Conservation (phyloP, 2,888 invertebrate genomes). For the Glaucopsyche alexis region DNA sequence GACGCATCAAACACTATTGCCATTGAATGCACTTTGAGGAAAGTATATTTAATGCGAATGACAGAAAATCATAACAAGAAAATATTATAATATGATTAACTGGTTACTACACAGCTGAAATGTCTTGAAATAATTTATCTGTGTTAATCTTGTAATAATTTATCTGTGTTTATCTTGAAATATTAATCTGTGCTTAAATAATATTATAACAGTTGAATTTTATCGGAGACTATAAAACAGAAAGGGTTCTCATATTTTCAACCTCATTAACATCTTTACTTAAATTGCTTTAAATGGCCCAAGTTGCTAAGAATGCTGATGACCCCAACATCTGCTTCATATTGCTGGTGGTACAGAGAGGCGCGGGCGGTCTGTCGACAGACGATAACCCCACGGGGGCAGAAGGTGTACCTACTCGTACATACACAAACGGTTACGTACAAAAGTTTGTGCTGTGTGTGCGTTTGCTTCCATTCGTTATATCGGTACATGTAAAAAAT, state of each 20-base stretch:
- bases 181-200: no score
- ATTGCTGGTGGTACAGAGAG: constrained; percentile 11
- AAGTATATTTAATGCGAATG: neutral
- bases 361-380: neutral
- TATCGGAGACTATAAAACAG: no score
- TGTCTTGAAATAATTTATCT: no score
- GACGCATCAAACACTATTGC: no score
- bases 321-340: neutral
- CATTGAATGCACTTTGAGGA: neutral
- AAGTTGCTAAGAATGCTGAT: neutral
- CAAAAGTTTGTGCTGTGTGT: constrained; percentile 41
- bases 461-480: constrained; percentile 41
- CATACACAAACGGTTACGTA: constrained; percentile 13
- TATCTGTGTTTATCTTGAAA: no score
- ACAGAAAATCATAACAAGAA: neutral
- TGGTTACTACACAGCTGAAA: no score
- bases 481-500: constrained; percentile 37
- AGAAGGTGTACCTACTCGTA: constrained; percentile 1
- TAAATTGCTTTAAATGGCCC: neutral
- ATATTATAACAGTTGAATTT: no score
- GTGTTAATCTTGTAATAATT: no score
- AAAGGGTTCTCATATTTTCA: no score
- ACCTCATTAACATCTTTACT: neutral
- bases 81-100: no score
- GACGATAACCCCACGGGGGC: neutral